Evolutionary conservation across 2,113 vertebrate species (phyloP), one percentile per base, ranked within the genome.

Genomic region (Riparia riparia): DNA sequence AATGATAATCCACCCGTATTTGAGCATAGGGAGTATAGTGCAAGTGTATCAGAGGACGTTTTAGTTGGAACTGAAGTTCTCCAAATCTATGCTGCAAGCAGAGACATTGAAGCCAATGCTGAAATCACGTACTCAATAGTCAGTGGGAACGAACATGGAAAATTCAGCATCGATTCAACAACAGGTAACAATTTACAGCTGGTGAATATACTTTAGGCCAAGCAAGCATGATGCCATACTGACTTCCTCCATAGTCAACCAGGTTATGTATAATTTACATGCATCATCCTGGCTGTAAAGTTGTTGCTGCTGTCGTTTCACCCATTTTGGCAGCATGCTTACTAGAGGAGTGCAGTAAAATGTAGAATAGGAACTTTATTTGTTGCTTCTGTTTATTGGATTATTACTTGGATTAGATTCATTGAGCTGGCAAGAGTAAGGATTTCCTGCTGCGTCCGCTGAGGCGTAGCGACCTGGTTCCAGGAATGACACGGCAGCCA

Each of bases 1-100:
- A 99, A 99, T 80, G 99, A 99, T 97, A 99, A 99, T 65, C 99
- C 99, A 0, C 99, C 99, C 0, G 98, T 99, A 81, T 99, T 99
- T 89, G 99, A 99, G 96, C 98, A 98, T 7, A 98, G 99, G 5
- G 99, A 99, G 24, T 99, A 99, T 60, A 97, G 98, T 8, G 98
- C 98, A 41, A 98, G 98, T 1, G 95, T 99, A 49, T 97, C 99
- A 1, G 99, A 99, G 96, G 98, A 99, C 49, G 49, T 98, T 41
- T 81, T 97, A 3, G 91, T 98, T 29, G 99, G 99, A 50, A 98
- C 98, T 2, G 99, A 99, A 96, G 95, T 99, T 93, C 98, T 99
- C n/a, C 98, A 98, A 18, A 99, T 99, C 31, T 99, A 98, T 49
- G 99, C 99, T 7, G 98, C 99, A 32, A 99, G 99, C 97, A 98